Evolutionary conservation across 2,797 vertebrate genomes (phyloP).

Genomic region (Gobio occitaniae): DNA sequence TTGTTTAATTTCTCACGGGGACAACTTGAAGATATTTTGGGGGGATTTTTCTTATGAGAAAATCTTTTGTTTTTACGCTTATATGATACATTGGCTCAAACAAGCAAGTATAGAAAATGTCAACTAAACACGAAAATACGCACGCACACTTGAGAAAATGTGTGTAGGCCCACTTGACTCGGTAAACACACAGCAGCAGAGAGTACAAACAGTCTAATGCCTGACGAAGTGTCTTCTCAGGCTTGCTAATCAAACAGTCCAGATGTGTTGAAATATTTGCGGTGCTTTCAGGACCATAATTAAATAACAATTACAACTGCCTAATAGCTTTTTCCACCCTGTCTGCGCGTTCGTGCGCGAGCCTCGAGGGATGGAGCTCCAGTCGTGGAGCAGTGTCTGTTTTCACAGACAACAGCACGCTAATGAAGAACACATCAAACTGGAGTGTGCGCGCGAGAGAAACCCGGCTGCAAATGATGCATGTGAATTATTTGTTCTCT

Average conservation of each 20-base stretch:
- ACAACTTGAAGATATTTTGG: not conserved
- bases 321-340: constrained; percentile 67
- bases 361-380: constrained; percentile 27
- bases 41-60: not conserved
- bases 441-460: not conserved
- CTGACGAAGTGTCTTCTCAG: constrained; percentile 58
- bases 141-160: constrained; percentile 11
- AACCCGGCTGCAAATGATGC: constrained; percentile 39
- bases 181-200: constrained; percentile 53
- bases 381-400: constrained; percentile 51
- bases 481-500: constrained; percentile 38
- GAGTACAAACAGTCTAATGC: constrained; percentile 51
- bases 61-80: not conserved
- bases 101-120: not conserved
- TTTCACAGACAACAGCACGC: constrained; percentile 61
- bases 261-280: constrained; percentile 66
- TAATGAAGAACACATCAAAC: constrained; percentile 67
- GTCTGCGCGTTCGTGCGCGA: constrained; percentile 40
- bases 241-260: constrained; percentile 62
- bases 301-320: constrained; percentile 69
- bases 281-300: constrained; percentile 66
- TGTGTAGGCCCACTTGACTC: not conserved
- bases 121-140: not conserved
- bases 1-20: not conserved
- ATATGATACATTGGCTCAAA: not conserved